Conservation (phyloP, 2,888 invertebrate genomes). For the Microdon myrmicae region DNA sequence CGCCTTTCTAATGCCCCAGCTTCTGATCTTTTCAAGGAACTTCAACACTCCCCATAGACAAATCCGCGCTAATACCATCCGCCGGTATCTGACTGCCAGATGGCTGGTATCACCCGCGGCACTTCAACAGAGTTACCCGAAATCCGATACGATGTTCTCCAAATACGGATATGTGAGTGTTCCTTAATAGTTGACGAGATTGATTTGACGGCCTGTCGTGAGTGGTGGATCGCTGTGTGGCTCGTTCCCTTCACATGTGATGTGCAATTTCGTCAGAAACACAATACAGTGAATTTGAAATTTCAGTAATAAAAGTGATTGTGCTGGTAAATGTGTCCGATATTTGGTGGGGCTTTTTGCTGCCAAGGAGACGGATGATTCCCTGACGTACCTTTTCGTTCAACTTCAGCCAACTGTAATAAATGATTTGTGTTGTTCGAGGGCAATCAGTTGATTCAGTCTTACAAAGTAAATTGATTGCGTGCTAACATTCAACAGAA, state of each 20-base stretch:
- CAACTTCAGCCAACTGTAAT: constrained; percentile 23
- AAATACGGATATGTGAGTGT: constrained; percentile 44
- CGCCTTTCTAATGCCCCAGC: no score
- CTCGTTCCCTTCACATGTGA: constrained; percentile 25
- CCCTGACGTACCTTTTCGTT: constrained; percentile 2
- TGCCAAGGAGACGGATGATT: neutral
- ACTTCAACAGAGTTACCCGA: constrained; percentile 20
- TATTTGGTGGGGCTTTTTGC: neutral
- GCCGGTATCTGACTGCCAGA: no score
- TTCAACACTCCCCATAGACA: no score
- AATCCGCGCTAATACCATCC: no score
- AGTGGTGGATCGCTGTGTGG: constrained; percentile 32
- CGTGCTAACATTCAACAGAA: constrained; percentile 20
- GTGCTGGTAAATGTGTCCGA: constrained; percentile 24
- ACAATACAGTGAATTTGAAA: constrained; percentile 36
- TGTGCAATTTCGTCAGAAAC: constrained; percentile 13
- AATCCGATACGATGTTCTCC: constrained; percentile 39
- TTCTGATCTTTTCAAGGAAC: no score
- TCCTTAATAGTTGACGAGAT: constrained; percentile 35
- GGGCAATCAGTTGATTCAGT: constrained; percentile 41
- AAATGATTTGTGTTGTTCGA: constrained; percentile 36
- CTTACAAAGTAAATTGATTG: constrained; percentile 25
- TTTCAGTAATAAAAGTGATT: constrained; percentile 44
- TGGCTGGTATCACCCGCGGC: no score
- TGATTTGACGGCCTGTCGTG: constrained; percentile 49